Conservation (phyloP, 2,113 vertebrate species). For the Catharus bicknelli region DNA sequence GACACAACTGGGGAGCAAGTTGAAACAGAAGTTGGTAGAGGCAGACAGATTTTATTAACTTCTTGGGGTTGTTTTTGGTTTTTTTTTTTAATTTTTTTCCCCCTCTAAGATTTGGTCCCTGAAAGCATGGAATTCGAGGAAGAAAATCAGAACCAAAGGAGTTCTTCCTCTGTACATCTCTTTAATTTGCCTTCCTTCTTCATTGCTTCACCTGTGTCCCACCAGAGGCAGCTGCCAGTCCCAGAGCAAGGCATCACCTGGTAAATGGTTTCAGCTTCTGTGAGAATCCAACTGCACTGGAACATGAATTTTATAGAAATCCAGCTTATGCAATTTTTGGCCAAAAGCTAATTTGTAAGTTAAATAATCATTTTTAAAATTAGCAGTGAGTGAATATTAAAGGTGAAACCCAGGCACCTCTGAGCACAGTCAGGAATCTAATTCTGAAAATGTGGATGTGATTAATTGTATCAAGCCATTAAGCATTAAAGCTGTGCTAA, state of each 20-base stretch:
- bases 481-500: neutral
- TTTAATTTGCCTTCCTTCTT: neutral
- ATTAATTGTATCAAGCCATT: neutral
- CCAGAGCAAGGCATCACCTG: neutral
- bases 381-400: neutral
- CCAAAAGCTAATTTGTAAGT: neutral
- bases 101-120: neutral
- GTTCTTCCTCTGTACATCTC: neutral
- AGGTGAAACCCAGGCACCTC: neutral
- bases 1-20: neutral
- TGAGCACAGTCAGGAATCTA: neutral
- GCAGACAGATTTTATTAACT: neutral
- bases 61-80: neutral
- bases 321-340: neutral
- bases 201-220: neutral
- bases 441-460: neutral
- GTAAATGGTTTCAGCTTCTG: neutral
- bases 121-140: neutral
- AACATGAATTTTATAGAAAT: neutral
- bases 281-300: neutral
- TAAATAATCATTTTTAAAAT: neutral
- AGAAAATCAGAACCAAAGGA: neutral
- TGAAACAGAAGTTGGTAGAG: neutral
- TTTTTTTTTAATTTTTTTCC: accelerated
- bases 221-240: neutral